Evolutionary conservation across 2,797 vertebrate species (phyloP).

Genomic region (Mus caroli): DNA sequence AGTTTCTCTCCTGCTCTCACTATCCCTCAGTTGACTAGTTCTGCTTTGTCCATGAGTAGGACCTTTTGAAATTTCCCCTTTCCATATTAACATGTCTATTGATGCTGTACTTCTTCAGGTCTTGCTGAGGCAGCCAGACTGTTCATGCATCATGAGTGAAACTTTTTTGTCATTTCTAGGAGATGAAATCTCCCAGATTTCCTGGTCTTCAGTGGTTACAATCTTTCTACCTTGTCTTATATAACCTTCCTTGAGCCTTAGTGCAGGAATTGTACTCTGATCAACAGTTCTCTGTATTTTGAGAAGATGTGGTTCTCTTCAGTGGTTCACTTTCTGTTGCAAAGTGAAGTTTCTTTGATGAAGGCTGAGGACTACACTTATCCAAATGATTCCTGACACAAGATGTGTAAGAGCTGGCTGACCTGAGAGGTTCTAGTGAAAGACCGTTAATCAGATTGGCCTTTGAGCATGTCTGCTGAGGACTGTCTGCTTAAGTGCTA

Average conservation of each 20-base stretch:
- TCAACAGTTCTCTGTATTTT: neutral
- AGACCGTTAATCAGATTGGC: neutral
- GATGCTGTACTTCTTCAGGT: neutral
- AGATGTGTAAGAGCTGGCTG: neutral
- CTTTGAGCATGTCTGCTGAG: neutral
- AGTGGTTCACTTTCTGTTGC: neutral
- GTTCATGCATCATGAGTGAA: neutral
- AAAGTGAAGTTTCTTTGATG: neutral
- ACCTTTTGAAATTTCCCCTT: neutral
- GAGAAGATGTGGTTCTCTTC: neutral
- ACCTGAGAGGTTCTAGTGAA: no score
- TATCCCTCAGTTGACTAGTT: neutral
- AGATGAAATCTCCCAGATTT: neutral
- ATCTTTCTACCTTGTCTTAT: neutral
- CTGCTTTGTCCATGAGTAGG: neutral
- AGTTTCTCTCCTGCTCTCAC: neutral
- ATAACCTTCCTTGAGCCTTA: neutral
- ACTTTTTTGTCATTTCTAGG: neutral
- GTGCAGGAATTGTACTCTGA: neutral
- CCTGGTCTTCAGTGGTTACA: neutral
- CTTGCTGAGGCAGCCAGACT: neutral
- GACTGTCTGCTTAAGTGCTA: neutral
- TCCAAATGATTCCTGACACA: neutral
- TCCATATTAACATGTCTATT: neutral
- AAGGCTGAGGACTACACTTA: neutral